Base-by-base conservation (phyloP, 2,888 invertebrate genomes). In the Synergus gifuensis region DNA sequence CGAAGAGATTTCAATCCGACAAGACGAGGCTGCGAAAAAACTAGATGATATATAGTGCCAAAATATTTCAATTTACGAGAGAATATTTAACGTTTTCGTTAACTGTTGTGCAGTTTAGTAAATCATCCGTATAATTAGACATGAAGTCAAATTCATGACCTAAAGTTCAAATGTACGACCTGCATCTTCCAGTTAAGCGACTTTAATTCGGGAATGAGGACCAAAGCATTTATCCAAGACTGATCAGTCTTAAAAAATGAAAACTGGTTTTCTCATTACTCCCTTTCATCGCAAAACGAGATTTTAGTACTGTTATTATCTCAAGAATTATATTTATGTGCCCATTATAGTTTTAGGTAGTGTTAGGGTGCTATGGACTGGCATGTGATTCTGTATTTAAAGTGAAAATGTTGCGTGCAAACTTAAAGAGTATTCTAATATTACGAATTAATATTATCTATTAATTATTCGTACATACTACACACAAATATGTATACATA, bases 1-100 rank as follows among this genome's bases (percentile, higher is more conserved):
- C 88, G 93, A 93, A 83, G 92, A 92, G 87, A 92, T 92, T 91
- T 81, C 82, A 79, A 82, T 85, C 54, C 85, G 93, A 36, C 73
- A 73, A 86, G 92, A 92, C 86, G 88, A 91, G 90, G 91, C 93
- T 92, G 93, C 93, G 91, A 93, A 93, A 93, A 94, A 94, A 93
- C 93, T 93, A 93, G 94, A 94, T 92, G 94, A 94, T 93, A 94
- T 93, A 93, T 94, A 94, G 94, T 94, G 94, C 94, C 94, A 94
- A 94, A 94, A 93, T 73, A 73, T 73, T 46, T 73, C 54, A 36
- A 73, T 67, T 67, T 67, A 67, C 67, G 67, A 67, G 67, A 67
- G 67, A 22, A 67, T 73, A 36, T 49, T 73, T 49, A 73, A 73
- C 36, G 11, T 73, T 36, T 73, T 73, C 36, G 49, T 73, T 54